Conservation (phyloP, 2,797 vertebrate species). For the Acrossocheilus fasciatus region DNA sequence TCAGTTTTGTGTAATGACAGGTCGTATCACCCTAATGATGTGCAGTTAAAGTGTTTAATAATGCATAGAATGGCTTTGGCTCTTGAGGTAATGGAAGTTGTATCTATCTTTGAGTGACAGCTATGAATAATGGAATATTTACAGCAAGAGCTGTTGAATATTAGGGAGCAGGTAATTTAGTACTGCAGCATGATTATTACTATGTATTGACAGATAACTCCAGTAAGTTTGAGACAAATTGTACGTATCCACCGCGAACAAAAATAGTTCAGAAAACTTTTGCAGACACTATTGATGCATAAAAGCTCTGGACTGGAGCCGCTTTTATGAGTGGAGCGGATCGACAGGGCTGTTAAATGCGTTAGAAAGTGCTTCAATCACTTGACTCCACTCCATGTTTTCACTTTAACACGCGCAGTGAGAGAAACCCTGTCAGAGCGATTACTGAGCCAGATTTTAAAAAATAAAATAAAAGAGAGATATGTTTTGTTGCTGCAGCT, state of each 20-base stretch:
- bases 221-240: not conserved
- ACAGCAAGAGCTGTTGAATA: not conserved
- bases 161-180: not conserved
- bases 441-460: no score
- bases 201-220: not conserved
- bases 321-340: not conserved
- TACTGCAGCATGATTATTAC: not conserved
- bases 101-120: not conserved
- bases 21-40: conserved; percentile 2
- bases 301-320: not conserved
- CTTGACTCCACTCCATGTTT: not conserved
- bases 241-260: not conserved
- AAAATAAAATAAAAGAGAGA: no score
- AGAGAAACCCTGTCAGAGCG: not conserved
- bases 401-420: not conserved
- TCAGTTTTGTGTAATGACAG: not conserved
- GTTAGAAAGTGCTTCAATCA: not conserved
- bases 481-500: no score
- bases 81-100: not conserved
- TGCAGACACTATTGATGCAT: no score
- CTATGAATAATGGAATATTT: conserved; percentile 21
- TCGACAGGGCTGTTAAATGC: not conserved
- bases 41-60: not conserved
- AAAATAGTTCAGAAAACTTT: not conserved
- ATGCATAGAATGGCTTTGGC: not conserved